Conservation (phyloP, 2,797 vertebrate genomes). For the Manis crassicaudata region DNA sequence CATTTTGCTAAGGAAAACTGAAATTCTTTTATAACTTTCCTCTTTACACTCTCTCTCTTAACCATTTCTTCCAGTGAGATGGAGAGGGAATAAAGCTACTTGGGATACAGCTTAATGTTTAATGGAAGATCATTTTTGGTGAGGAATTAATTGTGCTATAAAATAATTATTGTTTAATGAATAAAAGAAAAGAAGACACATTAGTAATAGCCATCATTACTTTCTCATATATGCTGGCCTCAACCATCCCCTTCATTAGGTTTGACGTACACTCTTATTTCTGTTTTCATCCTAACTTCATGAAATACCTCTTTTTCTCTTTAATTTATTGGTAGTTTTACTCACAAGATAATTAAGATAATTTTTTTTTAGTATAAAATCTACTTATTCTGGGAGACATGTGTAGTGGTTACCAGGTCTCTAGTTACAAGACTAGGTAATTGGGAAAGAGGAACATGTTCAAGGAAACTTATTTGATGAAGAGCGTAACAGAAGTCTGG, state of each 20-base stretch:
- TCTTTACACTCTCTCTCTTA: not conserved
- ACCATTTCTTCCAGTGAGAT: not conserved
- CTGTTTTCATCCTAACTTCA: not conserved
- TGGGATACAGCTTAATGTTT: not conserved
- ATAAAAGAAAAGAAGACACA: not conserved
- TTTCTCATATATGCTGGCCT: not conserved
- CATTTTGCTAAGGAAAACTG: constrained; percentile 8
- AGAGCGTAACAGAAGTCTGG: not conserved
- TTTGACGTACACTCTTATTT: not conserved
- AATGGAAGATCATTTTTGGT: not conserved
- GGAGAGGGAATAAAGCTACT: not conserved
- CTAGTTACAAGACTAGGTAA: not conserved
- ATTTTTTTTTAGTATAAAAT: not conserved
- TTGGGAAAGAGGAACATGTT: not conserved
- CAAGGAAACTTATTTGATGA: not conserved
- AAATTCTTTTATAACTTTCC: not conserved
- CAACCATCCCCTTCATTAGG: not conserved
- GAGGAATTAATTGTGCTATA: not conserved
- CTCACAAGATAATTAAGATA: not conserved
- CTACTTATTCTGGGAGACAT: not conserved
- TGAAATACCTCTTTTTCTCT: not conserved
- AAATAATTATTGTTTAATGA: not conserved
- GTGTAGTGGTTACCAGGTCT: not conserved
- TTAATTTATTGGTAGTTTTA: constrained; percentile 16
- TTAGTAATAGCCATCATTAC: not conserved